These are phyloP conservation scores for Cercocebus atys DNA, from an alignment of 2,113 vertebrate species.

Conservation along the genomic window DNA sequence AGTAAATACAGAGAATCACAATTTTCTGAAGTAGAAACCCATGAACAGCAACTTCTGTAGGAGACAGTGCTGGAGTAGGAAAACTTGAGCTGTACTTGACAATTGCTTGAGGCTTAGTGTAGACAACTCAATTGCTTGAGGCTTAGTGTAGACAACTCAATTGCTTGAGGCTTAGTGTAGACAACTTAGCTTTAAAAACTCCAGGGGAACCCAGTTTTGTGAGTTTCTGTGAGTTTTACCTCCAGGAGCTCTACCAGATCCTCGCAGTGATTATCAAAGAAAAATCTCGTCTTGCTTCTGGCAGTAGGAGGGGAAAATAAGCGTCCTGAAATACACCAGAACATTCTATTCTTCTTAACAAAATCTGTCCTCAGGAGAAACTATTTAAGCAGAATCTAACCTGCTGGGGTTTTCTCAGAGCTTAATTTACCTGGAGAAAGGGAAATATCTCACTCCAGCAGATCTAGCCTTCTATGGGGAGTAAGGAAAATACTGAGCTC, in stretches of 20 bases:
- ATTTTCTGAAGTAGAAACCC: neutral
- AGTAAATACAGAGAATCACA: neutral
- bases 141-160: neutral
- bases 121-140: neutral
- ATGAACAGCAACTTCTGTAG: neutral
- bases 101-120: neutral
- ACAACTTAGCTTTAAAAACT: neutral
- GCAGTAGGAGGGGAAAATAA: neutral
- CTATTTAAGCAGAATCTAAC: neutral
- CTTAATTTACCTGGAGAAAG: neutral
- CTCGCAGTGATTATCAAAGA: neutral
- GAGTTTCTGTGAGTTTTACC: neutral
- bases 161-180: neutral
- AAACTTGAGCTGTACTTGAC: neutral
- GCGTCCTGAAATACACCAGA: neutral
- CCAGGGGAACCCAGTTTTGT: neutral
- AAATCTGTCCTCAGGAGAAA: neutral
- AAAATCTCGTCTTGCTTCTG: neutral
- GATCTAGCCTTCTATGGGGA: neutral
- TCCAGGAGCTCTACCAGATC: neutral
- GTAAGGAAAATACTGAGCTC: neutral
- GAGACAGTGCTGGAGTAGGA: neutral
- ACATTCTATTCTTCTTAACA: neutral
- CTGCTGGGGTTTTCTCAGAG: neutral
- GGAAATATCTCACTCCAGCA: neutral